Conservation (phyloP, 2,113 vertebrate species). For the Eubucco bourcierii region DNA sequence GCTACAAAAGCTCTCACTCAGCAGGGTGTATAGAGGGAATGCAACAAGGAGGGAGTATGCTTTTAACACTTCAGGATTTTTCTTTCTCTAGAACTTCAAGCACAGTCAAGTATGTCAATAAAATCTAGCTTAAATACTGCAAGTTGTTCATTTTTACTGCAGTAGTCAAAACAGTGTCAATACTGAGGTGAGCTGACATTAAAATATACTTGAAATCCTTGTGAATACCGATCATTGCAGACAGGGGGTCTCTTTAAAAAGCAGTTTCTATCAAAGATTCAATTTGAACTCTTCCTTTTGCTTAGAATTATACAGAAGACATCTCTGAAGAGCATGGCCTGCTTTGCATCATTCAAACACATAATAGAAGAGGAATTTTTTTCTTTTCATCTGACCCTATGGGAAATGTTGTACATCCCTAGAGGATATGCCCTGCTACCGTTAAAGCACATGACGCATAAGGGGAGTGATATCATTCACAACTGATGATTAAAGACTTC, state of each 20-base stretch:
- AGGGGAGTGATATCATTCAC: constrained; percentile 49
- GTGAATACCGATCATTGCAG: constrained; percentile 46
- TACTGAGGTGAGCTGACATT: constrained; percentile 47
- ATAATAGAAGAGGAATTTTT: not conserved
- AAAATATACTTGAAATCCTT: constrained; percentile 58
- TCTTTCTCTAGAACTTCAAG: constrained; percentile 51
- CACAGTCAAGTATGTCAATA: constrained; percentile 45
- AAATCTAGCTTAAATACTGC: constrained; percentile 27
- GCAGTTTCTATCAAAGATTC: constrained; percentile 53
- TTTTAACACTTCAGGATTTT: not conserved
- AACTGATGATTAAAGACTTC: constrained; percentile 47
- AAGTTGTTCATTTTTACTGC: constrained; percentile 26
- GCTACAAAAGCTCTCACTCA: not conserved
- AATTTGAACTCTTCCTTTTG: constrained; percentile 46
- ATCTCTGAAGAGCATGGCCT: constrained; percentile 32
- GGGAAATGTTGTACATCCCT: constrained; percentile 8
- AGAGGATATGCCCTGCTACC: not conserved
- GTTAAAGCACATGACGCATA: not conserved
- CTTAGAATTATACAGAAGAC: constrained; percentile 58
- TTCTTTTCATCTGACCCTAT: constrained; percentile 36
- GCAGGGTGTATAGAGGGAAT: not conserved
- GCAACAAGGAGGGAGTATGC: not conserved
- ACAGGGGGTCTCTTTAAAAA: constrained; percentile 43
- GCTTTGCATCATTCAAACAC: constrained; percentile 52
- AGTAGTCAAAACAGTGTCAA: constrained; percentile 67